phyloP scores from a whole-genome alignment of 2,113 vertebrate genomes.

The Pogona vitticeps region DNA sequence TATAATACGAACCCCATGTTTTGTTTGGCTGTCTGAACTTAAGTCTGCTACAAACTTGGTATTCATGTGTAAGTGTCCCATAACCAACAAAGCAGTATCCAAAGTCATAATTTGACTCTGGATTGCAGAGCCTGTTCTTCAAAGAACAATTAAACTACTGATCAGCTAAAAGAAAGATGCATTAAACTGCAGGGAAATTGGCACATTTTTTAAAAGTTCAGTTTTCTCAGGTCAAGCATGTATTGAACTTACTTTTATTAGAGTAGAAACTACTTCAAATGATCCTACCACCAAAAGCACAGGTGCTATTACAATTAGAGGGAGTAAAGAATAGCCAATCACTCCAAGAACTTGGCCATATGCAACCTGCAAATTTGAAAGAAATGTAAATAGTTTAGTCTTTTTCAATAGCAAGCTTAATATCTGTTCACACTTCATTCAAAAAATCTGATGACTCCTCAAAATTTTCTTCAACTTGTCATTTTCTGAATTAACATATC shows the following conservation, averaged over 20 bases:
- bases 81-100: background rate
- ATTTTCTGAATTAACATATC: background rate
- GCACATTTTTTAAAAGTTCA: background rate
- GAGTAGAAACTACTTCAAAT: slow-evolving; percentile 91
- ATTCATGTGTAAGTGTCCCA: no score
- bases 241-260: slow-evolving; percentile 90
- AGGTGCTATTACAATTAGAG: slow-evolving; percentile 96
- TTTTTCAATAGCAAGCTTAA: slow-evolving; percentile 23
- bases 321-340: slow-evolving; percentile 97
- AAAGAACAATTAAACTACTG: background rate
- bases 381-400: background rate
- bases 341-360: slow-evolving; percentile 98
- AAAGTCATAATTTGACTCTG: background rate
- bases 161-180: background rate
- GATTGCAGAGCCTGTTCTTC: background rate
- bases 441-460: background rate
- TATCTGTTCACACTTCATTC: background rate
- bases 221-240: background rate
- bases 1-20: no score
- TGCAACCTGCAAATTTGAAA: slow-evolving; percentile 86
- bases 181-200: background rate
- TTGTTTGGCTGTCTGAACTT: no score
- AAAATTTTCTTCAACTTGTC: background rate
- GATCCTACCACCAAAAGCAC: slow-evolving; percentile 90
- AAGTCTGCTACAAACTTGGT: no score